These are phyloP conservation scores for Brachyptera risi DNA, from an alignment of 2,888 invertebrate species.

Conservation along the genomic window DNA sequence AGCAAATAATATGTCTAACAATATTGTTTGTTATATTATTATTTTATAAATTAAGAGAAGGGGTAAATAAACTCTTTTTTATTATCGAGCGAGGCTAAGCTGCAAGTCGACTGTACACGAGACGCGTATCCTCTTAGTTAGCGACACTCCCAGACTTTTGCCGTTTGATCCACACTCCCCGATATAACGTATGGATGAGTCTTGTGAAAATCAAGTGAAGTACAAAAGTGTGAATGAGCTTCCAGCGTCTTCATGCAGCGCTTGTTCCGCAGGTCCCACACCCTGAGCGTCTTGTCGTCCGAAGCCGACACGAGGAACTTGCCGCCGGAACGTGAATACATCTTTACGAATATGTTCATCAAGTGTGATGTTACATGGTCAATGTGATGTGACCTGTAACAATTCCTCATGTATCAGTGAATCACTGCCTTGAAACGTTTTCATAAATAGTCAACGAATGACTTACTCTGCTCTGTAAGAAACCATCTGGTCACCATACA, in stretches of 20 bases:
- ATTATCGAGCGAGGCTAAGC: constrained; percentile 19
- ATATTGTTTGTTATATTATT: constrained; percentile 17
- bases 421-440: too few species aligned
- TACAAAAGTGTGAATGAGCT: constrained; percentile 99
- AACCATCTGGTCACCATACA: too few species aligned
- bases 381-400: too few species aligned
- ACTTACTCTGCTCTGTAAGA: too few species aligned
- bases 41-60: constrained; percentile 29
- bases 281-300: constrained; percentile 97
- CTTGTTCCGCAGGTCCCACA: constrained; percentile 97
- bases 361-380: too few species aligned
- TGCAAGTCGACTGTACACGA: constrained; percentile 20
- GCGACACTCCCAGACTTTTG: constrained; percentile 99
- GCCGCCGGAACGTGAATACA: too few species aligned
- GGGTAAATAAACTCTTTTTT: constrained; percentile 28
- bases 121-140: constrained; percentile 51
- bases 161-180: constrained; percentile 98
- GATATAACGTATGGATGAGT: constrained; percentile 96
- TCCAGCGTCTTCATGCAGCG: constrained; percentile 96
- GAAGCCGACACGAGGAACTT: constrained; percentile 95
- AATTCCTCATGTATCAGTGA: too few species aligned
- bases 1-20: constrained; percentile 11
- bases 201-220: constrained; percentile 98
- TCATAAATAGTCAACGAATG: too few species aligned
- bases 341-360: too few species aligned